Conservation (phyloP, 1,140 invertebrate genomes). For the Cardiocondyla obscurior region DNA sequence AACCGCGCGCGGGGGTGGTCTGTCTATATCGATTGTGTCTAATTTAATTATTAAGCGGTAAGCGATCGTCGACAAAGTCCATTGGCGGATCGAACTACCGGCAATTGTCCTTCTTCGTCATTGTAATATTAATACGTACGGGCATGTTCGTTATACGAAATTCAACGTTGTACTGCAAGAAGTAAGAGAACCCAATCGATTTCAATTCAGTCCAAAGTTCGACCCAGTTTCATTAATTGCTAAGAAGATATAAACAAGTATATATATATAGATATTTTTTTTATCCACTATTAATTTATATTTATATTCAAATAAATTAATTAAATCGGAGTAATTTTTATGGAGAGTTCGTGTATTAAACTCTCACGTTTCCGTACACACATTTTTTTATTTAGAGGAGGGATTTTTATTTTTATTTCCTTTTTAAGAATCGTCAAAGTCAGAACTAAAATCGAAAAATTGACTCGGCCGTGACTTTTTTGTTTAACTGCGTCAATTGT, state of each 20-base stretch:
- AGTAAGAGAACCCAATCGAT: not conserved
- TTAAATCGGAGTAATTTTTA: no score
- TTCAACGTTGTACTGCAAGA: not conserved
- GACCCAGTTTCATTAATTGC: not conserved
- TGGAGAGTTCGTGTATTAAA: no score
- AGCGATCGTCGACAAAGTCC: not conserved
- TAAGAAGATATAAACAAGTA: not conserved
- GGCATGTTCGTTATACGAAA: not conserved
- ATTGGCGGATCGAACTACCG: not conserved
- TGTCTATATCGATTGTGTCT: slow-evolving; percentile 14
- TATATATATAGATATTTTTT: no score
- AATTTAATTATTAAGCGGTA: slow-evolving; percentile 43
- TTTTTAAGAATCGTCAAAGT: not conserved
- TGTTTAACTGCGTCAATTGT: slow-evolving; percentile 18
- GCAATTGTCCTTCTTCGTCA: not conserved
- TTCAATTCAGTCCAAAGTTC: not conserved
- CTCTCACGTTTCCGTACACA: not conserved
- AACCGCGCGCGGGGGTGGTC: not conserved
- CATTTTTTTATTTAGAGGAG: not conserved
- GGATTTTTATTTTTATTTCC: not conserved
- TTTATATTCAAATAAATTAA: no score
- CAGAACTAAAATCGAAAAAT: not conserved
- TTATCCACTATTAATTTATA: not conserved
- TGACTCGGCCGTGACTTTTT: slow-evolving; percentile 27
- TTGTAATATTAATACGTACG: slow-evolving; percentile 34